Evolutionary conservation across 1,140 invertebrate species (phyloP), one percentile per base, ranked within the genome.

Genomic region (Arion vulgaris): DNA sequence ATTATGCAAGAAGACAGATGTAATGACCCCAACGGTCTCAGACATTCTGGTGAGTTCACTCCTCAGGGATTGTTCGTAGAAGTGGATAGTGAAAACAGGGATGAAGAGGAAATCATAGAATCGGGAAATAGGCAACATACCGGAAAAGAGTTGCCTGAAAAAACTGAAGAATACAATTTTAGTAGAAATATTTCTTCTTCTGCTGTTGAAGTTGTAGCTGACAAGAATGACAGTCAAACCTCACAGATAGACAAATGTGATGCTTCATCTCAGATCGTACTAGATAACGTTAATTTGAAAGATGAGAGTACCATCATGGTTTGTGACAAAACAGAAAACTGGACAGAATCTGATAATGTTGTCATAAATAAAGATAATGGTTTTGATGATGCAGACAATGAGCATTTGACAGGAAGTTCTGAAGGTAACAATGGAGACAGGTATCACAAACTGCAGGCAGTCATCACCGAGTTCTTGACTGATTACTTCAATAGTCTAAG

Each of bases 371-470:
- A 26, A 28, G 32, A 23, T 51, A 15, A 49, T 5, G 39, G 41
- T 26, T 41, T 26, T 28, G 17, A 15, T 39, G 71, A 72, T 39
- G 28, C 2, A 9, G 32, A 71, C 2, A 39, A 39, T 53, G 74
- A 76, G 53, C 45, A 76, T 53, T 23, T 53, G 11, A 49, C 11
- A 17, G 32, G 41, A 1, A 76, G 23, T 34, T 39, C 36, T 76
- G 74, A 57, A 34, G 73, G 28, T 19, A 11, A 9, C 11, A 49
- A 49, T 34, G 74, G 74, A 49, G 74, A 76, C 28, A 76, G 53
- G 32, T 76, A 72, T 72, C 71, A 72, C 23, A 72, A 41, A 72
- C 71, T 72, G 7, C 26, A 41, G 71, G 23, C 34, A 41, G 71
- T 45, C 4, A 72, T 72, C 38, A 72, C 36, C 39, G 71, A 72